Evolutionary conservation across 1,140 invertebrate species (phyloP).

Genomic region (Rhopalosiphum padi): DNA sequence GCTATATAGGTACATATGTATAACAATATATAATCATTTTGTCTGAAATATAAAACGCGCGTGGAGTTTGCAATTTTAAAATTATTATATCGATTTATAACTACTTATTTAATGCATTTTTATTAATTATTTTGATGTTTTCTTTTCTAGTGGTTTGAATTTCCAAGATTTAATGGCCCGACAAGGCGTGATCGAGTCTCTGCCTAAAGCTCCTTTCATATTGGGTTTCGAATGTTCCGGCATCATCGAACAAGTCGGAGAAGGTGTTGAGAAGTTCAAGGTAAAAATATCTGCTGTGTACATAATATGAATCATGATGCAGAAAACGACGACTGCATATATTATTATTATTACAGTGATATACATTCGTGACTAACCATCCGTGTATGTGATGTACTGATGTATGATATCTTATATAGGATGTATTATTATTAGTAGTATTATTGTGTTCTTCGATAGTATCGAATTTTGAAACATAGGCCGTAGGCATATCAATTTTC

Average conservation of each 20-base stretch:
- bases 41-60: not conserved
- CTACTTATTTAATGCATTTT: not conserved
- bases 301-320: not conserved
- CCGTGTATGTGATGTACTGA: not conserved
- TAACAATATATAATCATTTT: too few species aligned
- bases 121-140: not conserved
- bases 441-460: not conserved
- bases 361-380: not conserved
- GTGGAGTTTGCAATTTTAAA: not conserved
- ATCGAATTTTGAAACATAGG: not conserved
- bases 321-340: not conserved
- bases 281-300: conserved; percentile 65
- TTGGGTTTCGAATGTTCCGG: conserved; percentile 89
- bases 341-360: not conserved
- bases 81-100: not conserved
- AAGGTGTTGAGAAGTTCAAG: conserved; percentile 81
- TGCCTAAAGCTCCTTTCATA: conserved; percentile 85
- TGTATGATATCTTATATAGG: not conserved
- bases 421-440: not conserved
- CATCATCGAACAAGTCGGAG: conserved; percentile 81
- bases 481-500: conserved; percentile 18
- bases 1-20: too few species aligned
- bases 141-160: conserved; percentile 71
- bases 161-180: conserved; percentile 88
- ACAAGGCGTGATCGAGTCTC: conserved; percentile 82